phyloP scores from a whole-genome alignment of 2,797 vertebrate genomes.

The Myiotriccus ornatus region DNA sequence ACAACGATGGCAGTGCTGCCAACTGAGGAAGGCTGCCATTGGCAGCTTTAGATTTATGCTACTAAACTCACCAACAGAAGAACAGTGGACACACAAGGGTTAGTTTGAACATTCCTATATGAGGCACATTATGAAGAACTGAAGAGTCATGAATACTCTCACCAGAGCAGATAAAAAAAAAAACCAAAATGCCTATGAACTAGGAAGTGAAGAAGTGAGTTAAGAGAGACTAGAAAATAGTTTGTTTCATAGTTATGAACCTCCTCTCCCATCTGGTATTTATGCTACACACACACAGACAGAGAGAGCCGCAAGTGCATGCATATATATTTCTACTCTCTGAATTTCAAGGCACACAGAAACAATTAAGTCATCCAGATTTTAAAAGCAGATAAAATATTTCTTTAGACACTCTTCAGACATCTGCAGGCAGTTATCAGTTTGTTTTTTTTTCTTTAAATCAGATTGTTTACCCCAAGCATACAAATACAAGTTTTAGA shows the following conservation, averaged over 20 bases:
- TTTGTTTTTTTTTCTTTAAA: not conserved
- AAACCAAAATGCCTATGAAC: not conserved
- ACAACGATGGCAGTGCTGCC: not conserved
- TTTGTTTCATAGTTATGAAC: not conserved
- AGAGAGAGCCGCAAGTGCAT: not conserved
- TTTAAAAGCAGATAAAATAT: constrained; percentile 32
- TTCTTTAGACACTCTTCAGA: not conserved
- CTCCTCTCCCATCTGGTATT: constrained; percentile 38
- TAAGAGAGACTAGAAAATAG: not conserved
- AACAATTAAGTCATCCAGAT: constrained; percentile 3
- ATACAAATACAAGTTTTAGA: not conserved
- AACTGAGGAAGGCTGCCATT: not conserved
- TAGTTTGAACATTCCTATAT: accelerated
- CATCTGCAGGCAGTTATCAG: not conserved
- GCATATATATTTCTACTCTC: not conserved
- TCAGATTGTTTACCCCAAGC: not conserved
- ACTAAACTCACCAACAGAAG: not conserved
- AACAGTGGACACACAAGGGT: accelerated
- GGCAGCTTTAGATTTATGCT: not conserved
- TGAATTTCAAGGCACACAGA: not conserved
- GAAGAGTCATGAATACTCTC: not conserved
- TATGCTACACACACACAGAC: not conserved
- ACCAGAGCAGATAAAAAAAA: not conserved
- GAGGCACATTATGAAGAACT: not conserved
- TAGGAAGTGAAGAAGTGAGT: not conserved